Conservation (phyloP, 53 echinoderm and acorn worm species). For the Holothuria leucospilota region DNA sequence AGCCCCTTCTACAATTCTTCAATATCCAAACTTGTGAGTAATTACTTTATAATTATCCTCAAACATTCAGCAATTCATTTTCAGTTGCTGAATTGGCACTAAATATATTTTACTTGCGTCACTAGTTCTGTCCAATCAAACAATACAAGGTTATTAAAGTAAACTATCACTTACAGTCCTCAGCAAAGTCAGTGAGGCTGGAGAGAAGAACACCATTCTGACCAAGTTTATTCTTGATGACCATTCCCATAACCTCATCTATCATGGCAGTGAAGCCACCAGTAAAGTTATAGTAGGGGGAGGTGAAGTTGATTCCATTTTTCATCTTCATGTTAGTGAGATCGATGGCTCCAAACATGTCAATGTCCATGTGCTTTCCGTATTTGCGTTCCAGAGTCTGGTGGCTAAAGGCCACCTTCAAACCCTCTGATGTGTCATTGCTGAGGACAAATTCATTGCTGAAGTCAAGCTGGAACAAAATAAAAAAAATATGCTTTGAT, state of each 20-base stretch:
- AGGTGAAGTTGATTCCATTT: slow-evolving; percentile 52
- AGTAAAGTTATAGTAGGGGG: slow-evolving; percentile 73
- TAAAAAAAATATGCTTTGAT: background rate
- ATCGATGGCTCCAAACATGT: slow-evolving; percentile 16
- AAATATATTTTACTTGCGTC: too few species aligned
- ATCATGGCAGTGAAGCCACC: slow-evolving; percentile 3
- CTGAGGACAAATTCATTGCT: slow-evolving; percentile 49
- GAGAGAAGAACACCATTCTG: slow-evolving; percentile 9
- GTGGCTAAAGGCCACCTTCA: slow-evolving; percentile 61
- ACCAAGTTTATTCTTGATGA: slow-evolving; percentile 16
- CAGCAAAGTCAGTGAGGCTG: slow-evolving; percentile 1
- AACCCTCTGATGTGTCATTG: slow-evolving; percentile 62
- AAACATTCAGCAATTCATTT: too few species aligned
- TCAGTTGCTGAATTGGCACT: too few species aligned
- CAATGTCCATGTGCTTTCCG: slow-evolving; percentile 51
- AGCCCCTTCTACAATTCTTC: too few species aligned
- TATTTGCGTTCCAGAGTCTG: slow-evolving; percentile 57
- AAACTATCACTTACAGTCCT: slow-evolving; percentile 9
- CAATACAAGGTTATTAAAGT: too few species aligned
- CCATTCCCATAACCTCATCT: slow-evolving; percentile 24
- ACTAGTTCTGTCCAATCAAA: too few species aligned
- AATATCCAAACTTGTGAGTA: too few species aligned
- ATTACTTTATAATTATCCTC: too few species aligned
- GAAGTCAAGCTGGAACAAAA: slow-evolving; percentile 61
- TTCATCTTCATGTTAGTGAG: background rate